Percentiles rank a stretch among this genome's conserved stretches.
Evolutionary conservation across 2,113 vertebrate species (phyloP).

Genomic region (Cynopterus brachyotis): DNA sequence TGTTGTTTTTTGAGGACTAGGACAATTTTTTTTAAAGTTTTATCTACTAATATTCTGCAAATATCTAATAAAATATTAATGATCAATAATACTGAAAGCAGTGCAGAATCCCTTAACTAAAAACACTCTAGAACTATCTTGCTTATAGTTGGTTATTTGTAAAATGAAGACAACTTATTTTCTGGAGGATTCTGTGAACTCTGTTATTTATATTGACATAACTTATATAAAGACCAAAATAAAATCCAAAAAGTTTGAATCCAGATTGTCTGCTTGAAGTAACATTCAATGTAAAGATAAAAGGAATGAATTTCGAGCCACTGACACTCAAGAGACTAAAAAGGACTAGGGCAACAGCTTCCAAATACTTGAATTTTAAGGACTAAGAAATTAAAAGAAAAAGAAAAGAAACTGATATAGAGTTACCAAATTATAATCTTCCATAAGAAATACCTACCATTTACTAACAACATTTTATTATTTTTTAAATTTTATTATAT

Average conservation of each 20-base stretch:
- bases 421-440: neutral
- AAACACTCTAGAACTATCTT: neutral
- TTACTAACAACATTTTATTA: neutral
- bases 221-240: constrained; percentile 21
- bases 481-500: no score
- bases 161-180: neutral
- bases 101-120: neutral
- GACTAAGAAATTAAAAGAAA: neutral
- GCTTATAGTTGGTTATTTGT: neutral
- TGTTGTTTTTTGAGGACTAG: neutral
- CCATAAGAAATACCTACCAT: neutral
- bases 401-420: neutral
- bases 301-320: neutral
- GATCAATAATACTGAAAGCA: constrained; percentile 11
- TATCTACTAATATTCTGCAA: neutral
- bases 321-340: neutral
- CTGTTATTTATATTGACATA: neutral
- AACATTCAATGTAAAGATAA: neutral
- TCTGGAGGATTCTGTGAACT: neutral
- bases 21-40: neutral
- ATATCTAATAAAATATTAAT: constrained; percentile 54
- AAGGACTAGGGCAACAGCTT: neutral
- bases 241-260: neutral
- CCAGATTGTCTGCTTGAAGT: neutral
- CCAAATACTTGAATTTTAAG: neutral